These are phyloP conservation scores for Python bivittatus DNA, from an alignment of 2,113 vertebrate species.

Conservation along the genomic window DNA sequence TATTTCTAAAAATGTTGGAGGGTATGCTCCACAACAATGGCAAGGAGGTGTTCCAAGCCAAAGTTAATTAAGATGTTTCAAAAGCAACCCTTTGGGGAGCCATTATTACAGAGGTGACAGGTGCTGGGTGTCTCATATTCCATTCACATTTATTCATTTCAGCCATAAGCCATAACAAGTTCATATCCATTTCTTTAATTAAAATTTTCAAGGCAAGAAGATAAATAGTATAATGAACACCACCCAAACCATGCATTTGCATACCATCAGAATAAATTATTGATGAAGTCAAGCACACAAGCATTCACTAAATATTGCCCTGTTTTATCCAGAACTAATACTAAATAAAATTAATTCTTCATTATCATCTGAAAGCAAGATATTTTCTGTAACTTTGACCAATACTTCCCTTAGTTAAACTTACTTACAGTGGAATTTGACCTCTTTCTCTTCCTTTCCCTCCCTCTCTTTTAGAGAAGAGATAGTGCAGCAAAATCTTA, in stretches of 20 bases:
- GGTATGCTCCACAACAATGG: not conserved
- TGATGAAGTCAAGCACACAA: not conserved
- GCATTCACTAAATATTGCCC: too few relatives aligned
- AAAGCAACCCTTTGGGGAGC: not conserved
- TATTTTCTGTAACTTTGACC: too few relatives aligned
- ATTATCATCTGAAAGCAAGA: too few relatives aligned
- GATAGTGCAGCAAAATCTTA: too few relatives aligned
- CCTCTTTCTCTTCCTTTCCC: too few relatives aligned
- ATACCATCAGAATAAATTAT: not conserved
- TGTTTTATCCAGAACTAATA: not conserved
- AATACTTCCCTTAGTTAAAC: too few relatives aligned
- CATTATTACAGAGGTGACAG: not conserved
- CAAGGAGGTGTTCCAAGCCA: too few relatives aligned
- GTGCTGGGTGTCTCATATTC: not conserved
- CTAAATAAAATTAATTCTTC: not conserved
- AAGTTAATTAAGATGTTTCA: not conserved
- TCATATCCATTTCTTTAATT: slow-evolving; percentile 2
- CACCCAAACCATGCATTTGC: not conserved
- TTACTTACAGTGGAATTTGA: too few relatives aligned
- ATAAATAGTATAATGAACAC: not conserved
- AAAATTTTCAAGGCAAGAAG: not conserved
- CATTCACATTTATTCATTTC: not conserved
- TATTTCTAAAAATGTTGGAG: not conserved
- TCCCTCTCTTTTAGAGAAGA: too few relatives aligned
- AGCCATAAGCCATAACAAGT: not conserved